phyloP scores from a whole-genome alignment of 1,140 invertebrate species.

The Streblospio benedicti region DNA sequence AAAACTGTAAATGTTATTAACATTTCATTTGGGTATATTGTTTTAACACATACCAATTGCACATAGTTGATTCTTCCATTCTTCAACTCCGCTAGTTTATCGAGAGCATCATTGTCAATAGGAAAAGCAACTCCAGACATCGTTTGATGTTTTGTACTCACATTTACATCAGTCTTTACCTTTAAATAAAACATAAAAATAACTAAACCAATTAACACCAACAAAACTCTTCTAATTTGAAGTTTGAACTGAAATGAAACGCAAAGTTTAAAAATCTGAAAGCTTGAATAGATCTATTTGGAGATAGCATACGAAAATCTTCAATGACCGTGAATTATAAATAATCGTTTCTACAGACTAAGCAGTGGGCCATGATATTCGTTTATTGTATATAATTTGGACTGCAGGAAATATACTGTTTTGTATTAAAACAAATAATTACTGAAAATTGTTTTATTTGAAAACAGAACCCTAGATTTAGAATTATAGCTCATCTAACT shows the following conservation, averaged over 20 bases:
- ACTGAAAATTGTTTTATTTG: background rate
- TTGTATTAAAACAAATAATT: background rate
- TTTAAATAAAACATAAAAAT: conserved; percentile 20
- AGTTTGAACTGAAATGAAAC: background rate
- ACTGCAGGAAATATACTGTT: background rate
- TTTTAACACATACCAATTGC: no score
- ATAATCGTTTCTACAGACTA: no score
- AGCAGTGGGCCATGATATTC: no score
- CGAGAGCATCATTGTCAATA: conserved; percentile 68
- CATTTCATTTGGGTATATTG: no score
- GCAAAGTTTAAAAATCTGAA: background rate
- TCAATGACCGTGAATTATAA: no score
- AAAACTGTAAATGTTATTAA: no score
- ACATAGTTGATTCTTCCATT: conserved; percentile 54
- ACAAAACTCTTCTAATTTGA: background rate
- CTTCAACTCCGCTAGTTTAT: conserved; percentile 57
- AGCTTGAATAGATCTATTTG: no score
- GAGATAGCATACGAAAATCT: no score
- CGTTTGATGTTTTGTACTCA: conserved; percentile 81
- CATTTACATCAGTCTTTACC: conserved; percentile 65
- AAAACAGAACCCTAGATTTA: no score
- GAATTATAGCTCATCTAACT: no score
- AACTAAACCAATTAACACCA: background rate
- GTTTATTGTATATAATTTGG: no score
- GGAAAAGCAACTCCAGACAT: conserved; percentile 87